Conservation (phyloP, 2,888 invertebrate species). For the Charanyca ferruginea region DNA sequence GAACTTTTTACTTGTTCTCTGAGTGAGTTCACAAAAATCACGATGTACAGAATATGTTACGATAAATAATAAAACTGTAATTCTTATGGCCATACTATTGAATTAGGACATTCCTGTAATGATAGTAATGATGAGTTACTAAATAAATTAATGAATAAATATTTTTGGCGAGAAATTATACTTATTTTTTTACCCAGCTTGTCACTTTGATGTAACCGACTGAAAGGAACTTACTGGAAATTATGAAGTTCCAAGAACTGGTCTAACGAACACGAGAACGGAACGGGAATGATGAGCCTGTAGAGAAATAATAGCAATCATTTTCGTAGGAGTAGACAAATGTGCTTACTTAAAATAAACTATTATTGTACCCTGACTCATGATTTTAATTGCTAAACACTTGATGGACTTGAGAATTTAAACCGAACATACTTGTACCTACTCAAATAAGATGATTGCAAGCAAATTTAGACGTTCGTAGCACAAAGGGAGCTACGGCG, state of each 20-base stretch:
- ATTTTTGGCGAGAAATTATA: no score
- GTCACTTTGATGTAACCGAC: constrained; percentile 6
- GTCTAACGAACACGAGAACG: not conserved
- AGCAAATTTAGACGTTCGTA: not conserved
- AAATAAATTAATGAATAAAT: no score
- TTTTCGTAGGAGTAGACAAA: constrained; percentile 19
- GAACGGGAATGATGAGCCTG: constrained; percentile 8
- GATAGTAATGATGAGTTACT: no score
- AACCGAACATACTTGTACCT: not conserved
- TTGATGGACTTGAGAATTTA: not conserved
- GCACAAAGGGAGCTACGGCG: constrained; percentile 4
- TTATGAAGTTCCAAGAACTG: constrained; percentile 3
- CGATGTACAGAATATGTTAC: no score
- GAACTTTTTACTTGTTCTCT: no score
- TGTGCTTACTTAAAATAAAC: constrained; percentile 1
- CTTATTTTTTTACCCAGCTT: not conserved
- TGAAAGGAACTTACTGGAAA: constrained; percentile 12
- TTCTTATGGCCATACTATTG: no score
- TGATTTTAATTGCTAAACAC: not conserved
- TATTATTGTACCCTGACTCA: constrained; percentile 5
- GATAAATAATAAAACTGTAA: no score
- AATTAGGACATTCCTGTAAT: no score
- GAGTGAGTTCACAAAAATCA: no score
- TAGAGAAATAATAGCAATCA: constrained; percentile 29
- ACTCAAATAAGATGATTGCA: not conserved